Percentiles rank a stretch among this genome's conserved stretches.
Evolutionary conservation across 1,140 invertebrate genomes (phyloP).

Genomic region (Drosophila ficusphila): DNA sequence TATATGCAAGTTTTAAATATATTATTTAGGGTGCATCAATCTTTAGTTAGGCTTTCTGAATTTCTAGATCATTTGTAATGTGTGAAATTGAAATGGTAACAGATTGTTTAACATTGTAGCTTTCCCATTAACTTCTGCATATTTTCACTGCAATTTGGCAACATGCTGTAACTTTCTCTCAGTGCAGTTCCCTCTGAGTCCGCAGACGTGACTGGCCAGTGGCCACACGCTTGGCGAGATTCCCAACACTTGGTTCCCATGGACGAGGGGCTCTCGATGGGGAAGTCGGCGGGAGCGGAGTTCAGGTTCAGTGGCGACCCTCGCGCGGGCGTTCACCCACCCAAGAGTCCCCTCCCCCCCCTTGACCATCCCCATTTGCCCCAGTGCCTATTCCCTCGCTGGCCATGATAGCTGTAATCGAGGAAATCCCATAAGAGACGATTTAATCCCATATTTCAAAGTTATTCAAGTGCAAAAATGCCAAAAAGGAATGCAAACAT

Average conservation of each 20-base stretch:
- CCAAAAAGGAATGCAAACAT: slow-evolving; percentile 83
- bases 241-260: slow-evolving; percentile 54
- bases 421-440: slow-evolving; percentile 82
- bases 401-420: slow-evolving; percentile 80
- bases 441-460: slow-evolving; percentile 83
- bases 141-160: not conserved
- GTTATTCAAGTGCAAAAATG: slow-evolving; percentile 83
- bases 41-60: no score
- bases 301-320: slow-evolving; percentile 75
- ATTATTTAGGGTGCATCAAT: no score
- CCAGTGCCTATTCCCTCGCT: slow-evolving; percentile 20
- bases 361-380: not conserved
- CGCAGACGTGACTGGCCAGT: slow-evolving; percentile 66
- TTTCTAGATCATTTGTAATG: no score
- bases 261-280: not conserved
- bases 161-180: not conserved
- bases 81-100: no score
- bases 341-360: not conserved
- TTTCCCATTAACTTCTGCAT: no score
- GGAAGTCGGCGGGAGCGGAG: slow-evolving; percentile 12
- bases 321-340: slow-evolving; percentile 25
- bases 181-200: slow-evolving; percentile 29
- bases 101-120: no score
- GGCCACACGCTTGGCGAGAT: slow-evolving; percentile 65
- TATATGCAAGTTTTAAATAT: no score